Percentiles rank a stretch among this genome's conserved stretches.
Evolutionary conservation across 2,113 vertebrate genomes (phyloP).

Genomic region (Chitala chitala): DNA sequence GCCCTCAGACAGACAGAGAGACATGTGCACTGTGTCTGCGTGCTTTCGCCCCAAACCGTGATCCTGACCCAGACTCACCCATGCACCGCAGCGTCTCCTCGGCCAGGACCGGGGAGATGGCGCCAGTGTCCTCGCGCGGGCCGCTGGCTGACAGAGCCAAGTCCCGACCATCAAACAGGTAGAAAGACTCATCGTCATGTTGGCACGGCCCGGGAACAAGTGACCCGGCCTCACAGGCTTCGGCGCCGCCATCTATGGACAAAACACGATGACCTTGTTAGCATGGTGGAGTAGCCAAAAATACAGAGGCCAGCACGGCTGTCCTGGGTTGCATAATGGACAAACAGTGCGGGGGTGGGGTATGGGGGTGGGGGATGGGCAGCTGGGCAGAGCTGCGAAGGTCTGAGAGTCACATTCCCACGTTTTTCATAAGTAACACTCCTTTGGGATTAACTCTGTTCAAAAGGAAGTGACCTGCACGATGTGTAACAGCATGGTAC

Average conservation of each 20-base stretch:
- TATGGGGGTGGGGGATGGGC: no score
- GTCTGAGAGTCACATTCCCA: no score
- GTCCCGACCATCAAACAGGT: constrained; percentile 81
- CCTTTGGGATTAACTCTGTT: no score
- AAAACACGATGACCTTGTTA: neutral
- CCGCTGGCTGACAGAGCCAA: constrained; percentile 65
- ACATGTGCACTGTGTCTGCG: neutral
- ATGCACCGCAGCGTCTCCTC: constrained; percentile 87
- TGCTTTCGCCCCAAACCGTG: constrained; percentile 11
- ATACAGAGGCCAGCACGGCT: neutral
- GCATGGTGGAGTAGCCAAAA: neutral
- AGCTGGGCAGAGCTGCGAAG: no score
- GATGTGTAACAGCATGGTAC: no score
- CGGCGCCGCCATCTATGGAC: constrained; percentile 70
- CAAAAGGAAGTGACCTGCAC: no score
- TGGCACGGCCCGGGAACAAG: constrained; percentile 65
- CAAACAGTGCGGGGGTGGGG: no score
- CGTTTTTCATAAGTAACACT: no score
- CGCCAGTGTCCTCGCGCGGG: constrained; percentile 53
- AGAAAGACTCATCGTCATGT: constrained; percentile 66
- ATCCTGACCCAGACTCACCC: constrained; percentile 78
- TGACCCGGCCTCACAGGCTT: constrained; percentile 63
- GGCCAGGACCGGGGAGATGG: constrained; percentile 67
- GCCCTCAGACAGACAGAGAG: neutral
- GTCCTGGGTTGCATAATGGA: neutral